Percentiles rank a stretch among this genome's conserved stretches.
These are phyloP conservation scores for Sebastes glaucus DNA, from an alignment of 2,797 vertebrate species.

Conservation along the genomic window DNA sequence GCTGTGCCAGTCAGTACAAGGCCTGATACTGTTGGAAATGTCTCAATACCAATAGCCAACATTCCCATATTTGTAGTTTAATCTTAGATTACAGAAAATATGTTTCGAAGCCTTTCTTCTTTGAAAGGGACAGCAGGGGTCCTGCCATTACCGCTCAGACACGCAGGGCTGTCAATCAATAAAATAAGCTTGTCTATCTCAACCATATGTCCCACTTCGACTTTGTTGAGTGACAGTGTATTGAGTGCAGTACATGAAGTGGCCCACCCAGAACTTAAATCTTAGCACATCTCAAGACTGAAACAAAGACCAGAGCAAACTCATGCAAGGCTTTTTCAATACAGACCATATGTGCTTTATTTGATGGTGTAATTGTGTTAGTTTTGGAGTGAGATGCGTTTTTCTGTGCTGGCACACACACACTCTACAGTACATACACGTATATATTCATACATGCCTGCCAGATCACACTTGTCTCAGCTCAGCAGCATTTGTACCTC, in stretches of 20 bases:
- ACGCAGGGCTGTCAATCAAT: slow-evolving; percentile 5
- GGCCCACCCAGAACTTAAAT: slow-evolving; percentile 49
- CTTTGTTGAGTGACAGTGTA: slow-evolving; percentile 25
- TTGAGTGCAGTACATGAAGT: slow-evolving; percentile 4
- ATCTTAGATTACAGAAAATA: slow-evolving; percentile 9
- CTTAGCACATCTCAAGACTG: slow-evolving; percentile 13
- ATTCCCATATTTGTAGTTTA: slow-evolving; percentile 19
- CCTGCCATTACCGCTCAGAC: slow-evolving; percentile 4
- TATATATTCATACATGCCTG: slow-evolving; percentile 13
- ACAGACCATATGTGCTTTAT: slow-evolving; percentile 27
- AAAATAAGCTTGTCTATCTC: slow-evolving; percentile 17
- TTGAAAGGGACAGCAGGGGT: slow-evolving; percentile 7
- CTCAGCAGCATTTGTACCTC: slow-evolving; percentile 22
- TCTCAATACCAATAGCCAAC: slow-evolving; percentile 5
- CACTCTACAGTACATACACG: background rate
- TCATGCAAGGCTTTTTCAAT: slow-evolving; percentile 7
- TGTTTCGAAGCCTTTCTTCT: background rate
- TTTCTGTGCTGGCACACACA: slow-evolving; percentile 32
- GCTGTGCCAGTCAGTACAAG: slow-evolving; percentile 13
- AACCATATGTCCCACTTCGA: slow-evolving; percentile 22
- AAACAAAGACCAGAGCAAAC: slow-evolving; percentile 16
- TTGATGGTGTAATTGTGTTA: slow-evolving; percentile 49
- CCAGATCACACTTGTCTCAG: slow-evolving; percentile 8
- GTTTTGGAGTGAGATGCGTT: slow-evolving; percentile 45
- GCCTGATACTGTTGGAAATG: background rate